Percentiles rank a stretch among this genome's conserved stretches.
phyloP scores from a whole-genome alignment of 2,888 invertebrate genomes.

The Keiferia lycopersicella region DNA sequence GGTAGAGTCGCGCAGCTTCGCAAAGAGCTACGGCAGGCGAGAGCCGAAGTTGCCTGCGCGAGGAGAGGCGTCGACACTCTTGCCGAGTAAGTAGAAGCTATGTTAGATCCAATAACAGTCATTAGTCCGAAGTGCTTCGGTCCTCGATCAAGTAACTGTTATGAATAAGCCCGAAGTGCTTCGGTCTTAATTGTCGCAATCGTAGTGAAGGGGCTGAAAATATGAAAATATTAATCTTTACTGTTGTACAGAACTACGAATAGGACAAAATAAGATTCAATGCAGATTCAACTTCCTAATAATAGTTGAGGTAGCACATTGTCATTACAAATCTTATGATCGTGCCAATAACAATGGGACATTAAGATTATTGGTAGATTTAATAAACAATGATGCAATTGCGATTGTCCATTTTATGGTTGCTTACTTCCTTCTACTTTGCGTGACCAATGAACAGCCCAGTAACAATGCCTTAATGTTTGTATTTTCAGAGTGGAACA shows the following conservation, averaged over 20 bases:
- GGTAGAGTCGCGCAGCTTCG: constrained; percentile 93
- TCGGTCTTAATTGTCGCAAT: background rate
- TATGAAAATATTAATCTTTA: too few species aligned
- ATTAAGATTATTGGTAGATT: background rate
- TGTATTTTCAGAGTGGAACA: constrained; percentile 88
- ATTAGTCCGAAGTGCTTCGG: background rate
- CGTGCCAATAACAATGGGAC: background rate
- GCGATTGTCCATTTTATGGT: background rate
- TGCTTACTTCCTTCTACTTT: background rate
- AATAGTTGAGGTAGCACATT: background rate
- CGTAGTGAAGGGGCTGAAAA: too few species aligned
- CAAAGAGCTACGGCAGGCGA: constrained; percentile 94
- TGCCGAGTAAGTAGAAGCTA: constrained; percentile 85
- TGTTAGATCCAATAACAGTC: too few species aligned
- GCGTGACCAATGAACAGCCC: background rate
- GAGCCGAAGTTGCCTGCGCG: constrained; percentile 94
- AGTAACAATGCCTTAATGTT: background rate
- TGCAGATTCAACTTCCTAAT: background rate
- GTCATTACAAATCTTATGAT: background rate
- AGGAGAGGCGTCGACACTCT: constrained; percentile 96
- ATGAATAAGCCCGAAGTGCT: too few species aligned
- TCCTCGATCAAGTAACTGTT: too few species aligned
- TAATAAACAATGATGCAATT: constrained; percentile 4
- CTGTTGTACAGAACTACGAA: too few species aligned
- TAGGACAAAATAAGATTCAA: too few species aligned